Evolutionary conservation across 2,113 vertebrate genomes (phyloP).

Genomic region (Campylomormyrus numenius): DNA sequence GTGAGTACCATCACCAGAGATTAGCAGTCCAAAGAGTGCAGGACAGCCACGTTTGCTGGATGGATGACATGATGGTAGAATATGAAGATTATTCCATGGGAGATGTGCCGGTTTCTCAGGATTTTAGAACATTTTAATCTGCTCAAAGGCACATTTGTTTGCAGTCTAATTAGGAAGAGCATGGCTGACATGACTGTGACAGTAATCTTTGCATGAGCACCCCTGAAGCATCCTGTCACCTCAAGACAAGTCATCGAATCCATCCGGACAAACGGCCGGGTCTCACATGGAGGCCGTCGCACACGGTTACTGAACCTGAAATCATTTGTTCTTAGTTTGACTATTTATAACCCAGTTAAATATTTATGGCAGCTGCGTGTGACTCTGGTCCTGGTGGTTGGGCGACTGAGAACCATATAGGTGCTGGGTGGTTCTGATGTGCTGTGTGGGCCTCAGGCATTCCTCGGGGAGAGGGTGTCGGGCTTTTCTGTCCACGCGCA

Average conservation of each 20-base stretch:
- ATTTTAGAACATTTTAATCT: not conserved
- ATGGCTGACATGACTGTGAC: not conserved
- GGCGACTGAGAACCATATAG: not conserved
- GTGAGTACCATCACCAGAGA: slow-evolving; percentile 62
- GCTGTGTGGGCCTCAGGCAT: not conserved
- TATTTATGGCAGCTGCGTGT: not conserved
- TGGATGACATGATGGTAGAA: not conserved
- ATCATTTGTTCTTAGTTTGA: not conserved
- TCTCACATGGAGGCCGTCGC: not conserved
- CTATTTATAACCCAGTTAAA: slow-evolving; percentile 4
- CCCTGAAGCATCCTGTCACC: not conserved
- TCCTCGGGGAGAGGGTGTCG: not conserved
- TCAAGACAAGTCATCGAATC: not conserved
- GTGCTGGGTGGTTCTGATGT: not conserved
- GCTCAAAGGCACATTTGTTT: not conserved
- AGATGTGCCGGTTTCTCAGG: not conserved
- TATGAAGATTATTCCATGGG: not conserved
- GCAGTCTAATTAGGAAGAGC: not conserved
- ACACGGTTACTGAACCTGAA: not conserved
- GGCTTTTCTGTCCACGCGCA: not conserved
- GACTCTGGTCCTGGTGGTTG: not conserved
- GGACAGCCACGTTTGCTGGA: not conserved
- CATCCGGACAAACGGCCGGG: not conserved
- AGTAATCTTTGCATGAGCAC: not conserved
- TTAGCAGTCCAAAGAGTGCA: not conserved